These are phyloP conservation scores for Acarapis woodi DNA, from an alignment of 1,140 invertebrate genomes.

Conservation along the genomic window DNA sequence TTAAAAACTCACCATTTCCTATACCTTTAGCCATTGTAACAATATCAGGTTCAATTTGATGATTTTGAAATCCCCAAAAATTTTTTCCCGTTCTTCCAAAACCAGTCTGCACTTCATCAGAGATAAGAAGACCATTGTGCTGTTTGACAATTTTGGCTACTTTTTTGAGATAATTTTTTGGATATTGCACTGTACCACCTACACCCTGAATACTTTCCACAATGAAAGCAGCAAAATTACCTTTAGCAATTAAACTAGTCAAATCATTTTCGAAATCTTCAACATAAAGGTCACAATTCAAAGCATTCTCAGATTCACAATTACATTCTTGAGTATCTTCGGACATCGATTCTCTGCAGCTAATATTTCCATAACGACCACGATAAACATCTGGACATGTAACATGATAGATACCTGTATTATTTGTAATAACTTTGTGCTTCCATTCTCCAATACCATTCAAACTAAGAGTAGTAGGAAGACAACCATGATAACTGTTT, in stretches of 20 bases:
- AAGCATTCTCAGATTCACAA: slow-evolving; percentile 29
- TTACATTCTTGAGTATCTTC: slow-evolving; percentile 34
- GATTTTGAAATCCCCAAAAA: slow-evolving; percentile 78
- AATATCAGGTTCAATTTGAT: slow-evolving; percentile 67
- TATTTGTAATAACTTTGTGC: slow-evolving; percentile 32
- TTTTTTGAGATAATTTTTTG: slow-evolving; percentile 51
- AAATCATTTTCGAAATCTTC: slow-evolving; percentile 48
- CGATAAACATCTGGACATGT: slow-evolving; percentile 68
- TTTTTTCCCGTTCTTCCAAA: slow-evolving; percentile 74
- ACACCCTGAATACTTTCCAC: slow-evolving; percentile 47
- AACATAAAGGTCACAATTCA: slow-evolving; percentile 43
- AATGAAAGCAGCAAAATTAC: slow-evolving; percentile 53
- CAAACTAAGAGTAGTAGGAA: slow-evolving; percentile 43
- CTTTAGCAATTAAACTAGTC: slow-evolving; percentile 36
- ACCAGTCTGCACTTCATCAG: slow-evolving; percentile 87
- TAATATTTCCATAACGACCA: slow-evolving; percentile 57
- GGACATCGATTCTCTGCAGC: slow-evolving; percentile 56
- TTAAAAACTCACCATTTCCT: too few species aligned
- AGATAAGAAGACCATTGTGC: slow-evolving; percentile 55
- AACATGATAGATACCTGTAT: slow-evolving; percentile 46
- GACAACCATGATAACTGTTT: slow-evolving; percentile 69
- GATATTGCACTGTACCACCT: slow-evolving; percentile 66
- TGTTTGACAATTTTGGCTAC: slow-evolving; percentile 44
- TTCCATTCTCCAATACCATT: slow-evolving; percentile 50
- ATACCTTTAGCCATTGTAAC: slow-evolving; percentile 28